phyloP scores from a whole-genome alignment of 2,113 vertebrate genomes.

The Psittacula cyanocephala region DNA sequence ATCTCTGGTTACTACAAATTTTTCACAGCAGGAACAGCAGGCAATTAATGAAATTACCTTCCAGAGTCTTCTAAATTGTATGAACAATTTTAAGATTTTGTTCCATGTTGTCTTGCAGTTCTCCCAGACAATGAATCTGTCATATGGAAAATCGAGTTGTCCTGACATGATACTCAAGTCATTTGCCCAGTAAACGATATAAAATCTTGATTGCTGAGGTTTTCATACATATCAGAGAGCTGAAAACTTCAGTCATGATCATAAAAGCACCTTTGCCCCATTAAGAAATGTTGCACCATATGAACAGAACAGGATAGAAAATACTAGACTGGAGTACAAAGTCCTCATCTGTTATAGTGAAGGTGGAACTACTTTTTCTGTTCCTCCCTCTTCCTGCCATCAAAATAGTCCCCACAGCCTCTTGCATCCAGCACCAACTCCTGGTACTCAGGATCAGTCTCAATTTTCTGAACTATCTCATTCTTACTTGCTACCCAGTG shows the following conservation, averaged over 20 bases:
- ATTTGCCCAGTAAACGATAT: background rate
- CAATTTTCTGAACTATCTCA: background rate
- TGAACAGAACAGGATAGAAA: background rate
- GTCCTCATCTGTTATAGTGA: background rate
- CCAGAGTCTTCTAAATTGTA: constrained; percentile 2
- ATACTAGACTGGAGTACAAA: background rate
- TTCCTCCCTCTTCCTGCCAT: background rate
- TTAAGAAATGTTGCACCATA: background rate
- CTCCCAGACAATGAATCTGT: background rate
- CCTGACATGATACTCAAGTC: background rate
- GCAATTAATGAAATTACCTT: constrained; percentile 49
- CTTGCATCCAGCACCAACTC: background rate
- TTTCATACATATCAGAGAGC: background rate
- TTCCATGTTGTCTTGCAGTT: background rate
- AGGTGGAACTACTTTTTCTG: background rate
- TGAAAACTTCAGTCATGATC: background rate
- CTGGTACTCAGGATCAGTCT: background rate
- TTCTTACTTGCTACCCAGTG: background rate
- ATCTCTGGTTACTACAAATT: background rate
- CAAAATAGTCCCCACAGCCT: background rate
- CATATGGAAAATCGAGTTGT: background rate
- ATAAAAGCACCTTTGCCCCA: background rate
- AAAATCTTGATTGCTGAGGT: background rate
- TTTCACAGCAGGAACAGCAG: constrained; percentile 22
- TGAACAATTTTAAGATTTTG: background rate